These are phyloP conservation scores for Xerus rutilus DNA, from an alignment of 2,797 vertebrate genomes.

Conservation along the genomic window DNA sequence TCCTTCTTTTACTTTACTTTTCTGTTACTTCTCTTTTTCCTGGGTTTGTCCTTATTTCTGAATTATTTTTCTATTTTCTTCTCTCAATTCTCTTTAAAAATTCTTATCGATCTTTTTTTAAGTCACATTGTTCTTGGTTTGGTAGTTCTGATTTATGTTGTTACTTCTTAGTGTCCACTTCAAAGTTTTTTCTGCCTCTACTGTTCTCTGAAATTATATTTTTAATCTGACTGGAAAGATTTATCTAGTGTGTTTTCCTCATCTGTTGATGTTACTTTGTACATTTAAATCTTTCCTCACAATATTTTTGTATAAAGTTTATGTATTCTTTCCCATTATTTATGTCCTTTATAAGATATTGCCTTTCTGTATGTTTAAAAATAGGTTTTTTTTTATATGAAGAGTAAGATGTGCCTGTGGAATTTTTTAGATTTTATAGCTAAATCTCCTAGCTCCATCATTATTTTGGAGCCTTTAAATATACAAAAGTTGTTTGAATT, in stretches of 20 bases:
- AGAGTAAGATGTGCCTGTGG: neutral
- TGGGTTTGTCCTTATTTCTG: neutral
- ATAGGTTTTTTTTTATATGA: neutral
- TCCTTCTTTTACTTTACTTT: neutral
- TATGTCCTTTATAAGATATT: neutral
- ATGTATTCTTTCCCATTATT: neutral
- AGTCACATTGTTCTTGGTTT: neutral
- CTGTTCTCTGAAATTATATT: neutral
- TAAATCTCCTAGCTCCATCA: neutral
- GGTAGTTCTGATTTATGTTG: neutral
- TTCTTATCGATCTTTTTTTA: neutral
- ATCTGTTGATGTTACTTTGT: neutral
- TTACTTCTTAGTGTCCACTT: neutral
- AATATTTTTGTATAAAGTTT: neutral
- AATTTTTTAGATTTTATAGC: neutral
- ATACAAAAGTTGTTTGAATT: neutral
- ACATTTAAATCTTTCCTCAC: neutral
- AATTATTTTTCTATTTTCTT: neutral
- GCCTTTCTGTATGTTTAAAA: neutral
- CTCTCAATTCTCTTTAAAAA: neutral
- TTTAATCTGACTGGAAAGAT: conserved; percentile 7
- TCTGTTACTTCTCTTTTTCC: neutral
- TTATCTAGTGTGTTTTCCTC: neutral
- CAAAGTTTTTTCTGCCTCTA: neutral
- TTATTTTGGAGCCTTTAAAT: neutral